phyloP scores from a whole-genome alignment of 2,113 vertebrate genomes.

The Tenebrosternarchus preto region DNA sequence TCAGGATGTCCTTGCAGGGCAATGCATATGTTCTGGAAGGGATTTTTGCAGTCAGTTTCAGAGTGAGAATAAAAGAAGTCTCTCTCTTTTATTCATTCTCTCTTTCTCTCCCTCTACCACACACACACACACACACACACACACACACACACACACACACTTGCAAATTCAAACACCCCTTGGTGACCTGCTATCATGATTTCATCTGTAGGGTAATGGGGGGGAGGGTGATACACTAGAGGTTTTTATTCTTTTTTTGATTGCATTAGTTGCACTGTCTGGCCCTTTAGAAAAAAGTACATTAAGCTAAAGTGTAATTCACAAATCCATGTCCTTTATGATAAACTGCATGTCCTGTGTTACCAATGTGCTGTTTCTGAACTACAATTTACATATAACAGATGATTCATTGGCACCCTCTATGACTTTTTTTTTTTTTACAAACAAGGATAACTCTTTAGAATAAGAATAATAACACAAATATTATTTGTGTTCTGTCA shows the following conservation, averaged over 20 bases:
- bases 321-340: not conserved
- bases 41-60: slow-evolving; percentile 68
- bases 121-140: slow-evolving; percentile 43
- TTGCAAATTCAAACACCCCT: not conserved
- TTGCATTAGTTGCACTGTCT: not conserved
- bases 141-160: slow-evolving; percentile 22
- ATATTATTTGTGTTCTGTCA: slow-evolving; percentile 31
- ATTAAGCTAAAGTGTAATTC: not conserved
- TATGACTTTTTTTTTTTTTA: not conserved
- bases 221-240: not conserved
- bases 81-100: slow-evolving; percentile 16
- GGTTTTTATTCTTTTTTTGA: not conserved
- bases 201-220: not conserved
- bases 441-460: slow-evolving; percentile 17
- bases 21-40: slow-evolving; percentile 68
- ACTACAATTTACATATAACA: not conserved
- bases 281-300: not conserved
- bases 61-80: slow-evolving; percentile 45
- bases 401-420: slow-evolving; percentile 5
- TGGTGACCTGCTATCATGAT: not conserved
- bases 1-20: slow-evolving; percentile 72
- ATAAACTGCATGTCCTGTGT: not conserved
- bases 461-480: not conserved
- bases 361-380: not conserved
- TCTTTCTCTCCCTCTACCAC: slow-evolving; percentile 5